Conservation (phyloP, 2,888 invertebrate species). For the Melangyna quadrimaculata region DNA sequence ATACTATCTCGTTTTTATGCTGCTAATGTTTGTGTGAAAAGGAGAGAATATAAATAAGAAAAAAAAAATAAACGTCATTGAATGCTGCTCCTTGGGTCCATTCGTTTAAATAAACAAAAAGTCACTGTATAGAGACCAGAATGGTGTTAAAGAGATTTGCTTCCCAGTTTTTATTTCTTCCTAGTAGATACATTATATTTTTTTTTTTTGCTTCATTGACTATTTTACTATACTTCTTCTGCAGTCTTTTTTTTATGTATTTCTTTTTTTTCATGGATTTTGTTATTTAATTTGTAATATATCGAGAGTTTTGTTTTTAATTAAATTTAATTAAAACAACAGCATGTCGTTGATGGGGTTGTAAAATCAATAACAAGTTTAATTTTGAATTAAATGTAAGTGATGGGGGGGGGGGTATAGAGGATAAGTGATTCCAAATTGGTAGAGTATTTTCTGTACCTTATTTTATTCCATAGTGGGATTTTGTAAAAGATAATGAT, state of each 20-base stretch:
- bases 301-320: constrained; percentile 63
- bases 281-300: constrained; percentile 47
- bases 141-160: constrained; percentile 57
- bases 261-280: constrained; percentile 3
- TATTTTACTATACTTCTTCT: not conserved
- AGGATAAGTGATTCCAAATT: constrained; percentile 11
- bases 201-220: not conserved
- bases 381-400: constrained; percentile 61
- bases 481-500: too few species aligned
- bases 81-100: constrained; percentile 40
- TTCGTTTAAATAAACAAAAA: constrained; percentile 45
- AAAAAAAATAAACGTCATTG: constrained; percentile 1
- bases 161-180: constrained; percentile 26
- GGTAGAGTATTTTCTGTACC: not conserved
- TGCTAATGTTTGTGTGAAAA: constrained; percentile 8
- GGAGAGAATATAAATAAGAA: constrained; percentile 15
- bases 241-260: not conserved
- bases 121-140: constrained; percentile 20
- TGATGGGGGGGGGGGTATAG: too few species aligned
- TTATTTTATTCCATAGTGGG: not conserved
- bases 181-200: too few species aligned
- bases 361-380: constrained; percentile 52
- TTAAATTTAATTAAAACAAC: constrained; percentile 62
- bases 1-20: constrained; percentile 20
- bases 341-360: constrained; percentile 31